A percentile compares a stretch with the other conserved stretches of the same genome.
phyloP scores from a whole-genome alignment of 2,888 invertebrate genomes.

The Lordiphosa andalusiaca region DNA sequence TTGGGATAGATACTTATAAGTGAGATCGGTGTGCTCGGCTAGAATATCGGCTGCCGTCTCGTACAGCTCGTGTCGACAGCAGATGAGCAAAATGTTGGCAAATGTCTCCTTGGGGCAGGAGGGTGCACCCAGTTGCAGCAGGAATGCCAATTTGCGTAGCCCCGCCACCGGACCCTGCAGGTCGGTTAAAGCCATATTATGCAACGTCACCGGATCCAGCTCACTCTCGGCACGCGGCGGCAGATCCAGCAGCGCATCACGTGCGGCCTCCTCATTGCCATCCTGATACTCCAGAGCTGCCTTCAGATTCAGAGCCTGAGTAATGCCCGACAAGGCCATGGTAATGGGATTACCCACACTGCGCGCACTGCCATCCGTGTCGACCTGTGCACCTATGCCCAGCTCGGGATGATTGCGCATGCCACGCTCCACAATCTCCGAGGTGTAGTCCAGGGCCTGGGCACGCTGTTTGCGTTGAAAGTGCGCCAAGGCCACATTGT shows the following conservation, averaged over 20 bases:
- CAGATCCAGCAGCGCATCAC: conserved; percentile 93
- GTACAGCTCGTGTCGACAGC: conserved; percentile 98
- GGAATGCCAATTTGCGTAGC: conserved; percentile 90
- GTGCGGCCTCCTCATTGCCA: conserved; percentile 88
- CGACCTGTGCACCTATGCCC: conserved; percentile 98
- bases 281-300: conserved; percentile 98
- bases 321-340: conserved; percentile 96
- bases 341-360: conserved; percentile 88
- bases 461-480: conserved; percentile 96
- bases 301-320: conserved; percentile 99
- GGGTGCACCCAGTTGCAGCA: conserved; percentile 93
- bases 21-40: conserved; percentile 97
- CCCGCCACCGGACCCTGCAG: conserved; percentile 96
- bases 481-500: conserved; percentile 97
- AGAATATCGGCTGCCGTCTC: conserved; percentile 98
- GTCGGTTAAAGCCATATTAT: conserved; percentile 95
- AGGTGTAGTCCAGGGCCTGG: conserved; percentile 93
- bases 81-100: conserved; percentile 94
- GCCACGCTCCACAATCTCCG: conserved; percentile 96
- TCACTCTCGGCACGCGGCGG: conserved; percentile 98
- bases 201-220: conserved; percentile 97
- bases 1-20: conserved; percentile 95
- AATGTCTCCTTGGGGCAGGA: conserved; percentile 98
- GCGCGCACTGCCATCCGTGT: conserved; percentile 83
- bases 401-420: conserved; percentile 98